Conservation (phyloP, 2,113 vertebrate species). For the Psettodes erumei region DNA sequence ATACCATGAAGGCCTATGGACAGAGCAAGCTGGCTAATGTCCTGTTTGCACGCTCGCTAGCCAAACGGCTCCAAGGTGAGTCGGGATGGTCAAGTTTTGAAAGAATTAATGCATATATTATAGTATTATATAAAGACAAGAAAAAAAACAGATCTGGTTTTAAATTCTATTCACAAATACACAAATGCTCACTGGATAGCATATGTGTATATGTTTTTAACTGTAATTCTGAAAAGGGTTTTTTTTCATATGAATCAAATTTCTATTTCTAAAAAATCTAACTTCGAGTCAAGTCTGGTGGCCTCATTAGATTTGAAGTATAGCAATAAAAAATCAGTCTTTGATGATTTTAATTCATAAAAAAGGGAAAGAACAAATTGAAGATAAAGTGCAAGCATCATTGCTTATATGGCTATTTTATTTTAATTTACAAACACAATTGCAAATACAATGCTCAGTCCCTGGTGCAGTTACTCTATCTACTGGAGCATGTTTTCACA, state of each 20-base stretch:
- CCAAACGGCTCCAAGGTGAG: slow-evolving; percentile 79
- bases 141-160: not conserved
- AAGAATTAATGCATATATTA: not conserved
- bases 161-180: not conserved
- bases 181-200: not conserved
- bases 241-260: slow-evolving; percentile 8
- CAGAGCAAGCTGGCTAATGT: slow-evolving; percentile 87
- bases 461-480: not conserved
- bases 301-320: not conserved
- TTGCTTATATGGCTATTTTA: not conserved
- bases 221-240: too few relatives aligned
- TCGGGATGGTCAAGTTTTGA: not conserved
- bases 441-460: not conserved
- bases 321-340: not conserved
- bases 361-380: not conserved
- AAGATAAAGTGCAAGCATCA: not conserved
- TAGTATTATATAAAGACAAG: not conserved
- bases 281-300: not conserved
- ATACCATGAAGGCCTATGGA: slow-evolving; percentile 81
- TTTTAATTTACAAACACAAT: not conserved
- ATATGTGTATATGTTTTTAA: too few relatives aligned
- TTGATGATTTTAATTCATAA: not conserved
- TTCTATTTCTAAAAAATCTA: not conserved
- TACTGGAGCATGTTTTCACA: not conserved
- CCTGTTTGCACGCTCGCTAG: slow-evolving; percentile 78